Evolutionary conservation across 2,113 vertebrate species (phyloP), one percentile per base, ranked within the genome.

Genomic region (Dolichotis patagonum): DNA sequence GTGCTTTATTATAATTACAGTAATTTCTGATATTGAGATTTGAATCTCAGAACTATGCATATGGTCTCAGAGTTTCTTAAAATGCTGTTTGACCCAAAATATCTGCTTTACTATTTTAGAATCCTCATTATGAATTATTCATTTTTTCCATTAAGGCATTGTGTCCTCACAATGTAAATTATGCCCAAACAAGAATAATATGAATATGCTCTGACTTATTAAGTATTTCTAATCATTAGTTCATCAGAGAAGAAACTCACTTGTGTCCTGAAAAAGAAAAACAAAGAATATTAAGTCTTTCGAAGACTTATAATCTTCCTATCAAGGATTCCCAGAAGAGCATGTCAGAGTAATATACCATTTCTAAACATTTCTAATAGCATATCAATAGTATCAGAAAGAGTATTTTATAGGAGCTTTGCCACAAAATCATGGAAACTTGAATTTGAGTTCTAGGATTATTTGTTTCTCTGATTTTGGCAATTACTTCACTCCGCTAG

Each of bases 141-240:
- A 1, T 85, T 87, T 77, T 93, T 67, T 49, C 22, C 56, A 52
- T 60, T 60, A 73, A 84, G 58, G 1, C 43, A 20, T 11, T 75
- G 7, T 85, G 4, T 71, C 49, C 96, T 83, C 26, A 49, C 16
- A 80, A 20, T 75, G 67, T 85, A 65, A 90, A 46, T 63, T 52
- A 71, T 91, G 5, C 14, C 71, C 85, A 69, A 28, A 58, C 43
- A 24, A 67, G 3, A 75, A 32, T 49, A 26, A 85, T 69, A 80
- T n/a, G 4, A 77, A 82, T 56, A 62, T 12, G 84, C 22, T 83
- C 0, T 46, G 10, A 71, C 71, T 52, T 71, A 65, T 88, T n/a
- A 88, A 75, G 81, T 28, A 90, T 80, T 96, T 90, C 56, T 2
- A 92, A 19, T 63, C 49, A 63, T 95, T 94, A 90, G 62, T 90